Conservation (phyloP, 2,113 vertebrate genomes). For the Sinosuthora webbiana region DNA sequence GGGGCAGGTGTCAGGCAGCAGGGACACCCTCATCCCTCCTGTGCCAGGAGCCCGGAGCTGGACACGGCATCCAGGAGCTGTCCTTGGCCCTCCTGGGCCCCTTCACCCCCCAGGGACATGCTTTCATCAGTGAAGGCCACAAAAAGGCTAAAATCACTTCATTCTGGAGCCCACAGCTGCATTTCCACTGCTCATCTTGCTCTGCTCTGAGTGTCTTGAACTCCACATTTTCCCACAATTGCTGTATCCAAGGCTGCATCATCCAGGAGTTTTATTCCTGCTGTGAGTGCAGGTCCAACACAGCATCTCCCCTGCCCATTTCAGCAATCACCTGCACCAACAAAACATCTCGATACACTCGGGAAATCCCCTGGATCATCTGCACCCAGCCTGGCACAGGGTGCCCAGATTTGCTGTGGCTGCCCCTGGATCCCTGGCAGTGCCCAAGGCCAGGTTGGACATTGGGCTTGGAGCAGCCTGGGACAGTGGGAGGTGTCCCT, state of each 20-base stretch:
- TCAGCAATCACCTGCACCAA: not conserved
- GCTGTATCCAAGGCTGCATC: not conserved
- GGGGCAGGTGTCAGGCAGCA: not conserved
- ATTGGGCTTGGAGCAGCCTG: not conserved
- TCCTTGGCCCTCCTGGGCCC: not conserved
- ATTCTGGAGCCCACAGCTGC: not conserved
- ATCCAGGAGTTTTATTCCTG: not conserved
- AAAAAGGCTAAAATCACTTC: not conserved
- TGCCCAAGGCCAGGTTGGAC: not conserved
- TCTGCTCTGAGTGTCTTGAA: not conserved
- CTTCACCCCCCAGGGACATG: accelerated
- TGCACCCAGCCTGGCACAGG: not conserved
- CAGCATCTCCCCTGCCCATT: not conserved
- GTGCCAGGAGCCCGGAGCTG: not conserved
- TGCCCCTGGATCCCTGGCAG: not conserved
- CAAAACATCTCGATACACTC: not conserved
- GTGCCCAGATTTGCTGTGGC: not conserved
- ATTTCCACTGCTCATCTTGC: not conserved
- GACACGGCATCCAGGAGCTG: not conserved
- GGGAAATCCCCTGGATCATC: not conserved
- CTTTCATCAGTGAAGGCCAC: not conserved
- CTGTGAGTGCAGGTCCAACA: not conserved
- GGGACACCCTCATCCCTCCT: accelerated
- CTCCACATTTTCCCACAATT: not conserved
- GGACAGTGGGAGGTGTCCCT: not conserved